Evolutionary conservation across 2,888 invertebrate species (phyloP).

Genomic region (Notodonta dromedarius): DNA sequence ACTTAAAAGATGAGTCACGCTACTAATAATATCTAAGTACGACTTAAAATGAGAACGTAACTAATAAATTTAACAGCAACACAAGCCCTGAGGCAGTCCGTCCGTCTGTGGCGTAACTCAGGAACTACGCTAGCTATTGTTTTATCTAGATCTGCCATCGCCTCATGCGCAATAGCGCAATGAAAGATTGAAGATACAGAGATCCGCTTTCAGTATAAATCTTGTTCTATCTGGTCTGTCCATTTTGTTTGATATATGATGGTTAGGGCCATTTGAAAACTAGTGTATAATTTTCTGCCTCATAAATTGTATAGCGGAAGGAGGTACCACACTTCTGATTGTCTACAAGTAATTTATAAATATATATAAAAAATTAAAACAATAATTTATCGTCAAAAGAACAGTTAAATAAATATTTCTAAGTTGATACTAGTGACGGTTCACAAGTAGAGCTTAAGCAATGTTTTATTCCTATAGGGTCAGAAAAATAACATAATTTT

Average conservation of each 20-base stretch:
- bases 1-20: too few species aligned
- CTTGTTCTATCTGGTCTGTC: conserved; percentile 37
- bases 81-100: conserved; percentile 37
- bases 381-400: too few species aligned
- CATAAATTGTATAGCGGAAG: background rate
- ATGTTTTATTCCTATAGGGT: too few species aligned
- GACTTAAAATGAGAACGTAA: background rate
- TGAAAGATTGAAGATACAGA: conserved; percentile 44
- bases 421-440: too few species aligned
- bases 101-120: conserved; percentile 52
- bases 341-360: too few species aligned
- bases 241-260: conserved; percentile 36
- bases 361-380: too few species aligned
- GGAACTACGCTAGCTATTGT: conserved; percentile 39
- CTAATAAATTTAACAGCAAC: conserved; percentile 9
- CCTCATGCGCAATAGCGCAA: conserved; percentile 42
- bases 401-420: too few species aligned
- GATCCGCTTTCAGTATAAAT: conserved; percentile 48
- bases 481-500: too few species aligned
- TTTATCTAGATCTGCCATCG: conserved; percentile 47
- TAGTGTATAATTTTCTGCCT: background rate
- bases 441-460: too few species aligned
- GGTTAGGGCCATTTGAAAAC: conserved; percentile 16
- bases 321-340: background rate
- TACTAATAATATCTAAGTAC: too few species aligned